Evolutionary conservation across 2,113 vertebrate species (phyloP).

Genomic region (Tylochromis polylepis): DNA sequence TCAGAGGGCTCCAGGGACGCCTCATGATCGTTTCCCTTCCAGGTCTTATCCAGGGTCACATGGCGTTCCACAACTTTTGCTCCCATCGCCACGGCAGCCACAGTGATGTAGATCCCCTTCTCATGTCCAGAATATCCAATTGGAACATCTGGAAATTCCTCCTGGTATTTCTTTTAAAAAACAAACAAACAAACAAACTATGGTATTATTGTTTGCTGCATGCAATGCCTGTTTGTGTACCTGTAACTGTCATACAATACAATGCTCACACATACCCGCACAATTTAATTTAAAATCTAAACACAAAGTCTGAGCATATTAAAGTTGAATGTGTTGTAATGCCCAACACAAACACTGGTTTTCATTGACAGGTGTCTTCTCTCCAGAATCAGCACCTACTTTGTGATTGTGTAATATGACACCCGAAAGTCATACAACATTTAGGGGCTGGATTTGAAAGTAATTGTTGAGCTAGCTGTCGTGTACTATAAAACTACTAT

Average conservation of each 20-base stretch:
- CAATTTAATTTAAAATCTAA: background rate
- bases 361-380: fast-evolving
- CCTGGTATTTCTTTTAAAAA: background rate
- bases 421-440: fast-evolving
- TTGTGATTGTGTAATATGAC: background rate
- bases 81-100: background rate
- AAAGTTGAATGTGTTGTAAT: fast-evolving
- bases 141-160: background rate
- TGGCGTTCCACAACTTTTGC: background rate
- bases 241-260: background rate
- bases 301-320: background rate
- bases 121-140: background rate
- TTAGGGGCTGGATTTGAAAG: background rate
- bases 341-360: fast-evolving
- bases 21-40: background rate
- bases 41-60: background rate
- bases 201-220: background rate
- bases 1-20: background rate
- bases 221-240: background rate
- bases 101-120: background rate
- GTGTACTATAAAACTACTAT: background rate
- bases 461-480: background rate
- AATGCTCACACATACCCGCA: background rate
- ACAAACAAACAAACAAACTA: background rate
- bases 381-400: fast-evolving